Evolutionary conservation across 1,140 invertebrate genomes (phyloP).

Genomic region (Chrysoperla carnea): DNA sequence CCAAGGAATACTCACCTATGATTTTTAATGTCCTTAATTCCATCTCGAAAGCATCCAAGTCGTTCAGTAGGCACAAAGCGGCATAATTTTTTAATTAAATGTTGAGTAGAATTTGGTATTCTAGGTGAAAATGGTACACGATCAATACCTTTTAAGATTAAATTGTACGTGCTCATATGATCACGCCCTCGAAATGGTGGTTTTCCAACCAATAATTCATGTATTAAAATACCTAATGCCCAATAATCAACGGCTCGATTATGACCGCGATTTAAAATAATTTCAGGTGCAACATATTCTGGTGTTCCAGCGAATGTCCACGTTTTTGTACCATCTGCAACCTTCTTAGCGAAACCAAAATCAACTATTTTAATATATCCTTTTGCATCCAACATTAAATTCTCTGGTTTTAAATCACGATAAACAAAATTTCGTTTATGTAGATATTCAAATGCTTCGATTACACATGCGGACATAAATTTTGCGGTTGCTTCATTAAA

Average conservation of each 20-base stretch:
- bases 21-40: constrained; percentile 81
- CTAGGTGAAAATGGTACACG: constrained; percentile 66
- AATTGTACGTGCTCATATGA: constrained; percentile 95
- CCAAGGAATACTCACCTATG: constrained; percentile 69
- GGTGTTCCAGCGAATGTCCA: constrained; percentile 97
- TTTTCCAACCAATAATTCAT: constrained; percentile 80
- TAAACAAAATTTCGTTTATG: constrained; percentile 79
- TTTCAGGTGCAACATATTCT: constrained; percentile 83
- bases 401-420: constrained; percentile 90
- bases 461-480: constrained; percentile 81
- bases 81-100: constrained; percentile 77
- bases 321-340: constrained; percentile 63
- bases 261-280: constrained; percentile 85
- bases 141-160: constrained; percentile 84
- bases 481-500: constrained; percentile 74
- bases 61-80: constrained; percentile 78
- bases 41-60: constrained; percentile 79
- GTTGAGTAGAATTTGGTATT: constrained; percentile 59
- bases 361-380: constrained; percentile 92
- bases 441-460: constrained; percentile 82
- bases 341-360: constrained; percentile 92
- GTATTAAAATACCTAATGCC: constrained; percentile 85
- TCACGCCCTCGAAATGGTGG: constrained; percentile 80
- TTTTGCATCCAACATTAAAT: constrained; percentile 67
- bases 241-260: constrained; percentile 88